Evolutionary conservation across 2,797 vertebrate species (phyloP).

Genomic region (Pantherophis vulpinus): DNA sequence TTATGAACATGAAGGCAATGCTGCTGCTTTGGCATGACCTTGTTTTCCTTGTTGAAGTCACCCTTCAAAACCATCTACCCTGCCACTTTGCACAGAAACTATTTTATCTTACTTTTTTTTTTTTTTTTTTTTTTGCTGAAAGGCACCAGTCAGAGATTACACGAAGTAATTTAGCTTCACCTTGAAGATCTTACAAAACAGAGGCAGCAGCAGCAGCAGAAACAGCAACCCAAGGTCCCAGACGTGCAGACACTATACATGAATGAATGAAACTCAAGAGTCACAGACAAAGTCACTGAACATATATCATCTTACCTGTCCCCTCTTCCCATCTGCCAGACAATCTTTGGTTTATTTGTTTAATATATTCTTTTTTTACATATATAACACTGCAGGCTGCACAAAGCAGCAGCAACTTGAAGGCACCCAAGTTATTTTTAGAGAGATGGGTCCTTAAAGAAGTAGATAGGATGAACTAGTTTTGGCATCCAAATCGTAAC

Average conservation of each 20-base stretch:
- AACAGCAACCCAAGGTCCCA: conserved; percentile 44
- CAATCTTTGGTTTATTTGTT: conserved; percentile 70
- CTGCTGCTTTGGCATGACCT: conserved; percentile 36
- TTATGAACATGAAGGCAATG: conserved; percentile 46
- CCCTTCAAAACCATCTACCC: not conserved
- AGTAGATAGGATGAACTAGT: conserved; percentile 13
- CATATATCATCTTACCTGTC: conserved; percentile 39
- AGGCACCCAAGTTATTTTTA: conserved; percentile 64
- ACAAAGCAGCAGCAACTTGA: conserved; percentile 58
- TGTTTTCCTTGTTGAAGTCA: conserved; percentile 19
- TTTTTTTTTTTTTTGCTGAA: conserved; percentile 40
- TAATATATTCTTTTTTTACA: conserved; percentile 26
- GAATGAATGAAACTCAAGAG: conserved; percentile 51
- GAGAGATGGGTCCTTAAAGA: conserved; percentile 46
- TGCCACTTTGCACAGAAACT: conserved; percentile 41
- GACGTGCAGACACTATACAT: conserved; percentile 13
- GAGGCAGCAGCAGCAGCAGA: conserved; percentile 45
- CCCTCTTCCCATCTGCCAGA: conserved; percentile 41
- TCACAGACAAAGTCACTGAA: conserved; percentile 53
- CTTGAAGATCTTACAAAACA: conserved; percentile 39
- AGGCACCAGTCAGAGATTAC: conserved; percentile 49
- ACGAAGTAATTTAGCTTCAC: conserved; percentile 26
- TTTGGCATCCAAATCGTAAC: conserved; percentile 33
- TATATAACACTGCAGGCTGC: conserved; percentile 63
- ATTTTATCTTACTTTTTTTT: conserved; percentile 40